Base-by-base conservation (phyloP, 2,888 invertebrate genomes). In the Dasypolia templi region DNA sequence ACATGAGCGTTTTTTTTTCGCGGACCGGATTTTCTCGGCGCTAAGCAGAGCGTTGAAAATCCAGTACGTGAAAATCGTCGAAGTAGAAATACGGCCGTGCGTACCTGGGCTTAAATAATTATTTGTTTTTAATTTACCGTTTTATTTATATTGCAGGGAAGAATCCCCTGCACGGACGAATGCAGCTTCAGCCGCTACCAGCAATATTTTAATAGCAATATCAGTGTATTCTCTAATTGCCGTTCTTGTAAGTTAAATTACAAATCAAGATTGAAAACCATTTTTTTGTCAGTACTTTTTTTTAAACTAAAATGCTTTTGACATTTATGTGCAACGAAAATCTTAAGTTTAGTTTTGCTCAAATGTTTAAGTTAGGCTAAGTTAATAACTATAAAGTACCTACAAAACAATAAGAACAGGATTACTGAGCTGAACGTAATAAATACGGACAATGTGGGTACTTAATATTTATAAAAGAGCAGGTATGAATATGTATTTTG, bases 201-300 rank as follows among this genome's bases (percentile, higher is more conserved):
- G 53, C n/a, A 76, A 79, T 35, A 61, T 76, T 32, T 61, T 76
- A 42, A 12, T 79, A 14, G 61, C 61, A 3, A 72, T 76, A 42
- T 79, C 76, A 7, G 61, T 79, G 39, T 76, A 55, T 55, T 72
- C 72, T 19, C 0, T 76, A 5, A 49, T 76, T 12, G 39, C 79
- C 2, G 7, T 79, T n/a, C 6, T 76, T 35, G 14, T 76, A 9
- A 39, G 79, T 56, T 76, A 61, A 49, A 12, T 42, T n/a, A 7
- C 1, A 35, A 53, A 39, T 26, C 11, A 39, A 29, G 22, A 44
- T 22, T 42, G 0, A 11, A 63, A 29, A 29, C 1, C 11, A 1
- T 29, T 26, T 32, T 42, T 49, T 58, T 42, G 6, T 14, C 19
- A 32, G 14, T 12, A 12, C 9, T 22, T 9, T 22, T 17, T 14